These are phyloP conservation scores for Brachionus rubens DNA, from an alignment of 1,140 invertebrate genomes.

Conservation along the genomic window DNA sequence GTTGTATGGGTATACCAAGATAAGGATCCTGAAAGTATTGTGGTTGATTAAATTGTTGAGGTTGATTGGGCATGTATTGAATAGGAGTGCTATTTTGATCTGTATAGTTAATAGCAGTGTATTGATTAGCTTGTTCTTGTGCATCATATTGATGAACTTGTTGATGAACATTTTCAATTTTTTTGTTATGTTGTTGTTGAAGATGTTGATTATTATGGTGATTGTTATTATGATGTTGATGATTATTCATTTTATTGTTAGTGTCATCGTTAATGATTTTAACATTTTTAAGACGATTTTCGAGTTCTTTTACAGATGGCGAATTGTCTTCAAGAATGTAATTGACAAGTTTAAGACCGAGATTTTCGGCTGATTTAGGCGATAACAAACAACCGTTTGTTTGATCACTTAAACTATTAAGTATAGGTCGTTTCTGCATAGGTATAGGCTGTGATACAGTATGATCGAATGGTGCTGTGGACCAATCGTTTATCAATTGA, in stretches of 20 bases:
- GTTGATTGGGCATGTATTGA: background rate
- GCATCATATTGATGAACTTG: background rate
- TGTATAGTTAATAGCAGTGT: too few relatives aligned
- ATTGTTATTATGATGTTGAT: too few relatives aligned
- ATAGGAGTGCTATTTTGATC: too few relatives aligned
- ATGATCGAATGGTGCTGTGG: constrained; percentile 16
- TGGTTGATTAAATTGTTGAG: background rate
- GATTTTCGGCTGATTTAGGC: constrained; percentile 38
- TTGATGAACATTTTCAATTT: background rate
- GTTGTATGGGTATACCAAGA: constrained; percentile 24
- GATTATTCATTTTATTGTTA: too few relatives aligned
- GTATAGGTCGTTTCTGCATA: constrained; percentile 8
- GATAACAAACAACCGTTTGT: constrained; percentile 20
- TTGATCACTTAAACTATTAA: background rate
- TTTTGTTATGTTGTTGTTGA: background rate
- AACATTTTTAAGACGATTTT: background rate
- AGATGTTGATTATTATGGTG: background rate
- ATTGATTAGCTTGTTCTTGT: background rate
- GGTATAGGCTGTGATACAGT: constrained; percentile 42
- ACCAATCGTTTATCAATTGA: constrained; percentile 1
- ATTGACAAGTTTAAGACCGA: constrained; percentile 37
- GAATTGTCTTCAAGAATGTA: constrained; percentile 40
- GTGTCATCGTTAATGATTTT: background rate
- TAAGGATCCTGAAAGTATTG: constrained; percentile 36
- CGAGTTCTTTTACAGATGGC: constrained; percentile 35